Conservation (phyloP, 2,797 vertebrate species). For the Takifugu ocellatus region DNA sequence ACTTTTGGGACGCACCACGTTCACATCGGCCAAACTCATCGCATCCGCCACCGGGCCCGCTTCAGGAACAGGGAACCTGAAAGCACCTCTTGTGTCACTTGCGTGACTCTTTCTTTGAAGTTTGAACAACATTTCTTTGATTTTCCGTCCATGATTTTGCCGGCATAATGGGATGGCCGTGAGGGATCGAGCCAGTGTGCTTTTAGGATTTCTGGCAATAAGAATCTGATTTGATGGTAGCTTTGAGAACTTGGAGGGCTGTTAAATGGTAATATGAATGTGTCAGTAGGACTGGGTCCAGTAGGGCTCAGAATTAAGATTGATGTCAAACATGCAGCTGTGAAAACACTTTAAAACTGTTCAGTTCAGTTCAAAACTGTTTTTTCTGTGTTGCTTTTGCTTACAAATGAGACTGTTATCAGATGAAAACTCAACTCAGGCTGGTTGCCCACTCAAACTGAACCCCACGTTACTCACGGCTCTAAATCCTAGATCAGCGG, state of each 20-base stretch:
- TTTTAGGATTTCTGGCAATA: conserved; percentile 38
- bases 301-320: no score
- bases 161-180: conserved; percentile 50
- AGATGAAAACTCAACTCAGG: no score
- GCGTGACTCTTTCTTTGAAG: conserved; percentile 5
- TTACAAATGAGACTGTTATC: background rate
- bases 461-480: background rate
- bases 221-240: conserved; percentile 38
- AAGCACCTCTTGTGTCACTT: conserved; percentile 1
- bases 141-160: conserved; percentile 16
- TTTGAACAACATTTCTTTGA: conserved; percentile 8
- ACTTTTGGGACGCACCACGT: conserved; percentile 20
- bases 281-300: conserved; percentile 13
- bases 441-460: no score
- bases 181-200: conserved; percentile 40
- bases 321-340: no score
- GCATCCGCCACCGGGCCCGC: conserved; percentile 29
- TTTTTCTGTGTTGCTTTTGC: background rate
- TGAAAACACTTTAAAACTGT: no score
- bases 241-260: conserved; percentile 28
- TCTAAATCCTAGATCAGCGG: no score
- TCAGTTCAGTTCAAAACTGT: background rate
- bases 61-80: conserved; percentile 14
- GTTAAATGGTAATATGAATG: conserved; percentile 25
- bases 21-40: conserved; percentile 52